These are phyloP conservation scores for Aphodius granarius DNA, from an alignment of 2,888 invertebrate species.

Conservation along the genomic window DNA sequence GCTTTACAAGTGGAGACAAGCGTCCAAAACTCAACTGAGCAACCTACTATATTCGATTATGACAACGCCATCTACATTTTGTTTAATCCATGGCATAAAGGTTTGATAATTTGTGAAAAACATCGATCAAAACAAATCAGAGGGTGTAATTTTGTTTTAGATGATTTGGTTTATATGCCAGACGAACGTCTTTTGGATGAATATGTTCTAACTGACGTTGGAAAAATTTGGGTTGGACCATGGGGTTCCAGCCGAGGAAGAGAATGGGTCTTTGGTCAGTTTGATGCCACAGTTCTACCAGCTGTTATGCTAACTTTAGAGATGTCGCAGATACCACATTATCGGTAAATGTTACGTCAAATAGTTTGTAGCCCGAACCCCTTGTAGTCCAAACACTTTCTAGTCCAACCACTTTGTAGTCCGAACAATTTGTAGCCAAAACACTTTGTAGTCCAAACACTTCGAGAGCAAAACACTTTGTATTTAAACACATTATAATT, in stretches of 20 bases:
- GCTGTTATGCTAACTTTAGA: conserved; percentile 73
- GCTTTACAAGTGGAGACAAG: conserved; percentile 65
- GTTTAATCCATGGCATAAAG: conserved; percentile 83
- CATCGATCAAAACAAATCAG: neutral
- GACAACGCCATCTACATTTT: conserved; percentile 73
- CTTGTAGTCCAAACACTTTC: no score
- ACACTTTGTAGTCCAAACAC: no score
- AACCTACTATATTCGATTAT: conserved; percentile 59
- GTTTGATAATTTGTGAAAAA: conserved; percentile 52
- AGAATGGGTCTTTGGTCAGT: conserved; percentile 84
- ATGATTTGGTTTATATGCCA: conserved; percentile 76
- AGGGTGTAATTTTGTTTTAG: conserved; percentile 52
- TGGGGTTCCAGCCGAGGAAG: conserved; percentile 72
- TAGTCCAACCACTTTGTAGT: no score
- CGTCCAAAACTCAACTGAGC: conserved; percentile 49
- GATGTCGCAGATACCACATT: conserved; percentile 60
- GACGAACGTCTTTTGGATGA: conserved; percentile 71
- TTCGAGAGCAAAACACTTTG: no score
- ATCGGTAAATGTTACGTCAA: conserved; percentile 5
- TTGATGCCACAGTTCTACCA: conserved; percentile 70
- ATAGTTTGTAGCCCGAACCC: neutral
- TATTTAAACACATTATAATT: no score
- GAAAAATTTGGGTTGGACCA: conserved; percentile 83
- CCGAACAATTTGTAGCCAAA: no score
- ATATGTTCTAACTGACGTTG: conserved; percentile 79